A percentile compares a stretch with the other conserved stretches of the same genome.
These are phyloP conservation scores for Alectura lathami DNA, from an alignment of 2,113 vertebrate species.

Conservation along the genomic window DNA sequence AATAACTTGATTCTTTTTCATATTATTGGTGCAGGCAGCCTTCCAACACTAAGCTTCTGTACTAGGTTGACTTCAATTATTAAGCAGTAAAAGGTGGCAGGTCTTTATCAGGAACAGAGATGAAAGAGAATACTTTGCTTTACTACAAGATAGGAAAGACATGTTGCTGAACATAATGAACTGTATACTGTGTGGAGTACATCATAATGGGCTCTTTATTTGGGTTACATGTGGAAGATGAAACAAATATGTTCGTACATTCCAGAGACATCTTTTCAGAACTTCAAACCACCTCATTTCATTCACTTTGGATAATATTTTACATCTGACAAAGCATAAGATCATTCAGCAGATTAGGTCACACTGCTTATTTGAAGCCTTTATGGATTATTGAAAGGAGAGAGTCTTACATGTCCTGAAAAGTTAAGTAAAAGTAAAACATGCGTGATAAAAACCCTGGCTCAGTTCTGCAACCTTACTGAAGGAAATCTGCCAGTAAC, in stretches of 20 bases:
- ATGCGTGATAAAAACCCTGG: not conserved
- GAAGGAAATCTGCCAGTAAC: not conserved
- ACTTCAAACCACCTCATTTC: slow-evolving; percentile 48
- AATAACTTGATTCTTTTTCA: slow-evolving; percentile 32
- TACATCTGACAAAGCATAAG: slow-evolving; percentile 49
- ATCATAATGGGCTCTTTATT: slow-evolving; percentile 58
- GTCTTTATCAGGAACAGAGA: slow-evolving; percentile 59
- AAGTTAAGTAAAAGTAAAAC: not conserved
- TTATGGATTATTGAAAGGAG: slow-evolving; percentile 58
- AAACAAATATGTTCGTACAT: slow-evolving; percentile 62
- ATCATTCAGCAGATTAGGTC: slow-evolving; percentile 52
- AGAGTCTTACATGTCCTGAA: slow-evolving; percentile 5
- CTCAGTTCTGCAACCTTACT: not conserved
- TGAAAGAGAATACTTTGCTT: slow-evolving; percentile 68
- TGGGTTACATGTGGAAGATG: slow-evolving; percentile 61
- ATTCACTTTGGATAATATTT: slow-evolving; percentile 43
- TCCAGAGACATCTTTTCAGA: slow-evolving; percentile 40
- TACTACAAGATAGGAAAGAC: slow-evolving; percentile 46
- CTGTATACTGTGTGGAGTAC: slow-evolving; percentile 31
- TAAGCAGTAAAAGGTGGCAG: slow-evolving; percentile 64
- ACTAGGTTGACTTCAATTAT: slow-evolving; percentile 67
- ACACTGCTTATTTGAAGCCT: slow-evolving; percentile 35
- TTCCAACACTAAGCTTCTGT: slow-evolving; percentile 44
- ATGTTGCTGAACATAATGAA: slow-evolving; percentile 62
- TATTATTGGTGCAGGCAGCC: slow-evolving; percentile 48